Evolutionary conservation across 2,797 vertebrate species (phyloP).

Genomic region (Falco rusticolus): DNA sequence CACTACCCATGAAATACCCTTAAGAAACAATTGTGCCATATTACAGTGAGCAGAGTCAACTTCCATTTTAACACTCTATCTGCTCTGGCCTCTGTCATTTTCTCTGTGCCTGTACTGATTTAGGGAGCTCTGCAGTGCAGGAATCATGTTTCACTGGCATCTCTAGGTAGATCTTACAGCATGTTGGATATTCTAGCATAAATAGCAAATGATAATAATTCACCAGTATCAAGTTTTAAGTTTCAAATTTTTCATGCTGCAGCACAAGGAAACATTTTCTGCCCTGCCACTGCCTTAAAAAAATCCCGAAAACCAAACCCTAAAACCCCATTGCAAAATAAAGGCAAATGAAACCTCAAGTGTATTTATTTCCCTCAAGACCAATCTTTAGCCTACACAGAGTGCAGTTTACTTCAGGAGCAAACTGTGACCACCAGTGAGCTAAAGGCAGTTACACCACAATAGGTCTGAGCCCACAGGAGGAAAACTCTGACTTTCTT

Average conservation of each 20-base stretch:
- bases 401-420: constrained; percentile 43
- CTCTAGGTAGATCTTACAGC: not conserved
- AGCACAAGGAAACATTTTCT: not conserved
- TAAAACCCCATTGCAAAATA: not conserved
- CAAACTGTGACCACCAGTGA: constrained; percentile 17
- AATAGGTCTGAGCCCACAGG: not conserved
- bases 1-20: constrained; percentile 41
- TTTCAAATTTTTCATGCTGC: not conserved
- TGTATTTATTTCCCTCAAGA: not conserved
- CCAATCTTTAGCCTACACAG: not conserved
- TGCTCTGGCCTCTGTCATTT: not conserved
- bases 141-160: not conserved
- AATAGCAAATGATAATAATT: not conserved
- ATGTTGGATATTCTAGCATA: not conserved
- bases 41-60: not conserved
- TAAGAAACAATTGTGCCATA: constrained; percentile 19
- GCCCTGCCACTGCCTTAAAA: not conserved
- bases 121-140: not conserved
- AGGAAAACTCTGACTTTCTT: constrained; percentile 11
- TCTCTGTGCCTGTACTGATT: not conserved
- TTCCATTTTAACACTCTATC: not conserved
- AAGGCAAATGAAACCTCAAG: not conserved
- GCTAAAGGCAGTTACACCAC: not conserved
- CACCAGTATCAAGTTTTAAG: not conserved
- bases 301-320: not conserved